Base-by-base conservation (phyloP, 92 coral and sea anemone genomes). In the Zoanthus solanderi region DNA sequence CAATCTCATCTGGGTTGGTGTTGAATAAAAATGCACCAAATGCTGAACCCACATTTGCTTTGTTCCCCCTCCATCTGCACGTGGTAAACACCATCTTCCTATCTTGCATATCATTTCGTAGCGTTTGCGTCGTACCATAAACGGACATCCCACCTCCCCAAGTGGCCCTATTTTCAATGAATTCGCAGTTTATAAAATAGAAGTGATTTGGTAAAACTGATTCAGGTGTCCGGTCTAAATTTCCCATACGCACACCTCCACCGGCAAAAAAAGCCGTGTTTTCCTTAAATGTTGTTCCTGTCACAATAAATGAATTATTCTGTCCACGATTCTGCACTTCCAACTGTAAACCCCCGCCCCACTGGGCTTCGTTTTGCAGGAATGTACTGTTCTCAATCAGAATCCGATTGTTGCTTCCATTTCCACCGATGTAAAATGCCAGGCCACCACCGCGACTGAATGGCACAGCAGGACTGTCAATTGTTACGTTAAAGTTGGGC, bases 341-440 rank as follows among this genome's bases (percentile, higher is more conserved):
- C 30, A 90, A 67, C 67, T 94, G 97, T 44, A 94, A 68, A 0
- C 98, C 98, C 14, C 98, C 98, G 61, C 98, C 98, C 96, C 98
- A 94, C 52, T 88, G 90, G 1, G 98, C 98, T 17, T 32, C 32
- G 53, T 96, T 96, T 69, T 78, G 83, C 6, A 45, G 63, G 80
- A 94, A 96, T n/a, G 14, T 52, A 6, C 32, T 58, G 12, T 88
- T 71, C 10, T 86, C 83, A 57, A 96, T 89, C 13, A 68, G 37
- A 78, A 96, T 76, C 15, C 15, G 88, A 86, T 94, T 93, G 46
- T 89, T 87, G 34, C 90, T 86, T 23, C 96, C 96, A 72, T 95
- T 93, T 78, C 98, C 98, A 7, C 76, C 46, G 6, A 96, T 68
- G 23, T 76, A 94, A 32, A 92, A 47, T 0, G 94, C 93, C 44